A percentile compares a stretch with the other conserved stretches of the same genome.
phyloP scores from a whole-genome alignment of 2,888 invertebrate species.

The Cabera pusaria region DNA sequence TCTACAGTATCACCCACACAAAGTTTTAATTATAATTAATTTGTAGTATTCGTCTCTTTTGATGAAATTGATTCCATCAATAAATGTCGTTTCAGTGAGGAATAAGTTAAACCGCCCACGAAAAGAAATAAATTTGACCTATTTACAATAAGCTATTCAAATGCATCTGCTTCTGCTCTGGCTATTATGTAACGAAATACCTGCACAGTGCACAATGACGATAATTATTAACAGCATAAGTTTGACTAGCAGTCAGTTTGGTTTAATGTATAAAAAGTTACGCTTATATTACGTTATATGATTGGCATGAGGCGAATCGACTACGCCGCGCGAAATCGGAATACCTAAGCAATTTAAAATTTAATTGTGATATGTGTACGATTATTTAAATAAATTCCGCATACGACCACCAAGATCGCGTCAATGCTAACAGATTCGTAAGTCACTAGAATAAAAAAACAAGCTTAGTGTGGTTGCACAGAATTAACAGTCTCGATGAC shows the following conservation, averaged over 20 bases:
- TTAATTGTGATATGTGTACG: constrained; percentile 22
- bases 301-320: constrained; percentile 23
- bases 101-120: no score
- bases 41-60: constrained; percentile 9
- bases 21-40: constrained; percentile 13
- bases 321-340: constrained; percentile 16
- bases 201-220: constrained; percentile 9
- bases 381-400: constrained; percentile 19
- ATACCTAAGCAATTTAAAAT: constrained; percentile 25
- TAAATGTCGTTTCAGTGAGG: no score
- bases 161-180: constrained; percentile 1
- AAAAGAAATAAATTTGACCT: no score
- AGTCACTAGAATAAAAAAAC: constrained; percentile 12
- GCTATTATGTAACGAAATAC: constrained; percentile 2
- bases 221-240: constrained; percentile 3
- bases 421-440: constrained; percentile 10
- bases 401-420: constrained; percentile 10
- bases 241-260: constrained; percentile 1
- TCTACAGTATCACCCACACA: constrained; percentile 10
- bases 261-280: constrained; percentile 13
- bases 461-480: constrained; percentile 16
- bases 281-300: constrained; percentile 14
- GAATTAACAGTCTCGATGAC: constrained; percentile 56
- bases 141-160: no score
- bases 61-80: no score